Conservation (phyloP, 2,888 invertebrate genomes). For the Caenorhabditis wallacei region DNA sequence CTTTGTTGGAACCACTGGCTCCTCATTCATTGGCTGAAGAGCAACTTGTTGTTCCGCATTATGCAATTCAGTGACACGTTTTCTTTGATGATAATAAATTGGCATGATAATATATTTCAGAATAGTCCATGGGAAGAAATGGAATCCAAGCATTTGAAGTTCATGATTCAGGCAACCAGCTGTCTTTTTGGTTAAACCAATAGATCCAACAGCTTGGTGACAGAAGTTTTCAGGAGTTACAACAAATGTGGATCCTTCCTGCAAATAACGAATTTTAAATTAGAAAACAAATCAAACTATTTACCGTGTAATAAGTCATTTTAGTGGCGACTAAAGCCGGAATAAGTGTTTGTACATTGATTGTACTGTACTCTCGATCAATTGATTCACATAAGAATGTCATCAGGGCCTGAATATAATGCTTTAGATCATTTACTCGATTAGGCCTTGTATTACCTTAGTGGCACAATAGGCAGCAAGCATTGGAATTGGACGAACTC, state of each 20-base stretch:
- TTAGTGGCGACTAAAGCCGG: conserved; percentile 82
- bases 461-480: conserved; percentile 81
- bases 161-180: conserved; percentile 82
- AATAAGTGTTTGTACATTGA: conserved; percentile 80
- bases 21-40: conserved; percentile 11
- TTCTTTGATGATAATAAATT: conserved; percentile 79
- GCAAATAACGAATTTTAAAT: conserved; percentile 12
- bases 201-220: conserved; percentile 77
- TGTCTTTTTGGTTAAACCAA: conserved; percentile 78
- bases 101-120: conserved; percentile 82
- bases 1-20: conserved; percentile 4
- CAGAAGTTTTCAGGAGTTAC: conserved; percentile 80
- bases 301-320: conserved; percentile 82
- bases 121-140: conserved; percentile 81
- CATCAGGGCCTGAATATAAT: too few relatives aligned
- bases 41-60: conserved; percentile 11
- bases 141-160: conserved; percentile 79
- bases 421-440: too few relatives aligned
- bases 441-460: too few relatives aligned
- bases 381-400: conserved; percentile 80
- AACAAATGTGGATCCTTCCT: conserved; percentile 80
- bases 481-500: conserved; percentile 81
- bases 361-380: conserved; percentile 80
- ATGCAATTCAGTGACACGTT: conserved; percentile 72
- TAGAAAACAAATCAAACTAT: neutral